phyloP scores from a whole-genome alignment of 1,140 invertebrate species.

The Steinernema khuongi region DNA sequence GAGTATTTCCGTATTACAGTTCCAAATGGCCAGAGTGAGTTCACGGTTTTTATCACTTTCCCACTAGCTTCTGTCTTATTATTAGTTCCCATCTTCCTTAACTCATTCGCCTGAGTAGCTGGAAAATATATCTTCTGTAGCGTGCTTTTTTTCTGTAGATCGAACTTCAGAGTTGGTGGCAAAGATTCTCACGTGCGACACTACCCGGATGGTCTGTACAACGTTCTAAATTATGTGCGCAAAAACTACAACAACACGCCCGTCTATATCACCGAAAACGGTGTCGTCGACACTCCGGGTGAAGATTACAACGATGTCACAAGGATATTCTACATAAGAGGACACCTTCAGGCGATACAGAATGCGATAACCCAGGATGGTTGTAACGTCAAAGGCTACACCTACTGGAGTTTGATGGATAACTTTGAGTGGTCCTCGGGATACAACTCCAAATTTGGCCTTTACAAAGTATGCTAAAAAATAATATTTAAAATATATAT shows the following conservation, averaged over 20 bases:
- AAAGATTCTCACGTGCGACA: background rate
- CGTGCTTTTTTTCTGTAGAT: background rate
- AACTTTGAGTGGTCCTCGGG: background rate
- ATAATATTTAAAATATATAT: background rate
- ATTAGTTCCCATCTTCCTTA: too few relatives aligned
- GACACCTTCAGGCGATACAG: background rate
- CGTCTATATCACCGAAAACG: background rate
- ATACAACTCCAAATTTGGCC: background rate
- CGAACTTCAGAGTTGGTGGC: background rate
- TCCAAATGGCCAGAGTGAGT: background rate
- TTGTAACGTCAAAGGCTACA: background rate
- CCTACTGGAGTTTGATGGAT: background rate
- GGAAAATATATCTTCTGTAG: background rate
- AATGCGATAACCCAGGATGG: background rate
- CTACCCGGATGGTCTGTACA: background rate
- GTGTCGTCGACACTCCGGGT: background rate
- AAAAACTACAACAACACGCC: background rate
- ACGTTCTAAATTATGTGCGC: background rate
- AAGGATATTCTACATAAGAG: background rate
- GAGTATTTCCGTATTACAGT: background rate
- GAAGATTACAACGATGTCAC: background rate
- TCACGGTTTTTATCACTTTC: background rate
- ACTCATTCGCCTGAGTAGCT: too few relatives aligned
- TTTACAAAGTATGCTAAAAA: background rate
- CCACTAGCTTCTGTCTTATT: too few relatives aligned